A percentile compares a stretch with the other conserved stretches of the same genome.
These are phyloP conservation scores for Bryconaethiops microstoma DNA, from an alignment of 2,797 vertebrate species.

Conservation along the genomic window DNA sequence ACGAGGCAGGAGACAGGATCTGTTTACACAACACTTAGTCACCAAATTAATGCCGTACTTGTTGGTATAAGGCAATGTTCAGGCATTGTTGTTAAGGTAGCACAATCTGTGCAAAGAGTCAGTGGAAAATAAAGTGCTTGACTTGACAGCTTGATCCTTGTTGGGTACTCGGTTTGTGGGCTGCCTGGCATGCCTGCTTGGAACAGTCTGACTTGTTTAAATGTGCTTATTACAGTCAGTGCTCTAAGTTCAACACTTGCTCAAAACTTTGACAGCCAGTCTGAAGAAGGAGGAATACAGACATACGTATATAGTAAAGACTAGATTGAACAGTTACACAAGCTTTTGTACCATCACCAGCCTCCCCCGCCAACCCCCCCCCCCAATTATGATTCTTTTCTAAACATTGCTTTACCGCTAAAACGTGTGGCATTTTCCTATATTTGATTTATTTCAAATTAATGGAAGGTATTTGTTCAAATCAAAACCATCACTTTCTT, in stretches of 20 bases:
- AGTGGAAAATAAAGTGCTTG: conserved; percentile 49
- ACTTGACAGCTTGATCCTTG: conserved; percentile 43
- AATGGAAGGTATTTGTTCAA: conserved; percentile 57
- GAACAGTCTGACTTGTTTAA: conserved; percentile 48
- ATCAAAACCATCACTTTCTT: conserved; percentile 59
- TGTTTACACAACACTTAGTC: conserved; percentile 50
- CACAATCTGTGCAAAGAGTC: conserved; percentile 30
- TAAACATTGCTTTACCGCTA: conserved; percentile 52
- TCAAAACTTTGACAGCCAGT: conserved; percentile 7
- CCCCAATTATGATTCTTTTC: neutral
- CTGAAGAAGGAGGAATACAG: neutral
- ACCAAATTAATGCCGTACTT: conserved; percentile 47
- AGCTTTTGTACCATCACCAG: neutral
- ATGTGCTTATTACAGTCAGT: conserved; percentile 52
- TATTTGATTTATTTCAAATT: conserved; percentile 64
- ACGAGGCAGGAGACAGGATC: conserved; percentile 35
- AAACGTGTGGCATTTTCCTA: conserved; percentile 63
- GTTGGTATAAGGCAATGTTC: conserved; percentile 18
- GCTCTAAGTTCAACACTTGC: conserved; percentile 16
- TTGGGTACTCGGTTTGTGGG: conserved; percentile 31
- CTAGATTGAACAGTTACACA: neutral
- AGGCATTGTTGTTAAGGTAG: conserved; percentile 26
- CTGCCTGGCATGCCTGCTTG: conserved; percentile 34
- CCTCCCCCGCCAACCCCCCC: too few relatives aligned
- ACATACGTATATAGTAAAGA: neutral